A percentile compares a stretch with the other conserved stretches of the same genome.
These are phyloP conservation scores for Leptinotarsa defecta DNA, from an alignment of 1,140 invertebrate species.

Conservation along the genomic window DNA sequence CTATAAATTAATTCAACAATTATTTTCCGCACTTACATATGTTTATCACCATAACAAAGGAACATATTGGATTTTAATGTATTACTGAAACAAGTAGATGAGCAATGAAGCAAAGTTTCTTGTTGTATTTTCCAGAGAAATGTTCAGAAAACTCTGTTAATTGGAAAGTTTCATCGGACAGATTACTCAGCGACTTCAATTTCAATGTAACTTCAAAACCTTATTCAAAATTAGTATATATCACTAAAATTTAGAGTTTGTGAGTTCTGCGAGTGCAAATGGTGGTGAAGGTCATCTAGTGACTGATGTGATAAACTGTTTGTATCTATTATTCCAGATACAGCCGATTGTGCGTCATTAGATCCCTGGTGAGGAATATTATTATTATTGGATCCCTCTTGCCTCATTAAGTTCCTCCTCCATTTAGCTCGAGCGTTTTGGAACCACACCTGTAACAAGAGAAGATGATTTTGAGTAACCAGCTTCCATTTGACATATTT, in stretches of 20 bases:
- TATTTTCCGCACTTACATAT: neutral
- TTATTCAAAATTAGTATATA: slow-evolving; percentile 47
- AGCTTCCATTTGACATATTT: too few relatives aligned
- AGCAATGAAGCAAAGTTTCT: neutral
- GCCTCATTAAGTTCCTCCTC: slow-evolving; percentile 82
- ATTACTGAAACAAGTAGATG: neutral
- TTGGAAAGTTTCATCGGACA: neutral
- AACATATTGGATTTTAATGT: slow-evolving; percentile 30
- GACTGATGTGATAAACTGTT: slow-evolving; percentile 48
- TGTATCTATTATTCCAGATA: slow-evolving; percentile 52
- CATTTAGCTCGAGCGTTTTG: slow-evolving; percentile 97
- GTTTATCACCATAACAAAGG: slow-evolving; percentile 43
- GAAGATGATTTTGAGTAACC: too few relatives aligned
- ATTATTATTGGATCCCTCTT: slow-evolving; percentile 62
- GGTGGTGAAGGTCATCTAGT: slow-evolving; percentile 54
- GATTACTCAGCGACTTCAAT: neutral
- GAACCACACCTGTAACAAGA: slow-evolving; percentile 86
- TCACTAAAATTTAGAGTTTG: slow-evolving; percentile 54
- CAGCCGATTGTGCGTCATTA: slow-evolving; percentile 54
- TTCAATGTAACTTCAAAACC: neutral
- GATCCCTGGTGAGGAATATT: slow-evolving; percentile 57
- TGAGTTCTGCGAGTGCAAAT: slow-evolving; percentile 51
- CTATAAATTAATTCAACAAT: neutral
- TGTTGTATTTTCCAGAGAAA: neutral
- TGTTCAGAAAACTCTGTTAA: neutral